These are phyloP conservation scores for Triplophysa bombifrons DNA, from an alignment of 2,797 vertebrate species.

Conservation along the genomic window DNA sequence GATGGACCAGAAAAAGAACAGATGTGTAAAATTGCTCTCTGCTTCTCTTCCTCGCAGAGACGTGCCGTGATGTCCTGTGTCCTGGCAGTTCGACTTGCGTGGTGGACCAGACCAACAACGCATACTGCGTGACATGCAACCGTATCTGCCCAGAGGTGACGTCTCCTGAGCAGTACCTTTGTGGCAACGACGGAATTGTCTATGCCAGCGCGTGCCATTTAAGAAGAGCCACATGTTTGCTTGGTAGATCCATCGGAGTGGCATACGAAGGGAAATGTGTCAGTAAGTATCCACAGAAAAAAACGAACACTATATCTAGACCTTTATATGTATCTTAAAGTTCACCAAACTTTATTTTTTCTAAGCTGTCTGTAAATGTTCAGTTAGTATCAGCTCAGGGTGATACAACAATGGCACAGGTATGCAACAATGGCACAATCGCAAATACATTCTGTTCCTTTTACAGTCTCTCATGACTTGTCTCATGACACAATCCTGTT, in stretches of 20 bases:
- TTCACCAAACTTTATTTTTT: not conserved
- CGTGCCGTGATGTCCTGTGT: conserved; percentile 93
- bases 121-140: conserved; percentile 97
- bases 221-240: conserved; percentile 93
- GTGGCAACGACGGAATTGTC: conserved; percentile 94
- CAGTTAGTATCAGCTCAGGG: conserved; percentile 7
- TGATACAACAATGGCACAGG: conserved; percentile 61
- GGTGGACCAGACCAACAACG: conserved; percentile 98
- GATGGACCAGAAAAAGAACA: not conserved
- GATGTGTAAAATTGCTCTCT: conserved; percentile 19
- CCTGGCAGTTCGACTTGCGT: conserved; percentile 95
- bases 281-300: conserved; percentile 81
- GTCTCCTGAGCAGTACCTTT: conserved; percentile 94
- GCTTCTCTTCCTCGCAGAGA: conserved; percentile 81
- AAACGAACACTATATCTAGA: not conserved
- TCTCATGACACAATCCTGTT: conserved; percentile 44
- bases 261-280: conserved; percentile 97
- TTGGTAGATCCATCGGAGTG: conserved; percentile 94
- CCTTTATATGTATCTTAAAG: not conserved
- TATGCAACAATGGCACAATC: conserved; percentile 67
- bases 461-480: conserved; percentile 57
- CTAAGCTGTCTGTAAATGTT: not conserved
- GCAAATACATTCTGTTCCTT: conserved; percentile 62
- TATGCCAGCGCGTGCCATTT: conserved; percentile 96
- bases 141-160: conserved; percentile 93